A percentile compares a stretch with the other conserved stretches of the same genome.
Conservation (phyloP, 2,797 vertebrate species). For the Gadopsis bispinosus region DNA sequence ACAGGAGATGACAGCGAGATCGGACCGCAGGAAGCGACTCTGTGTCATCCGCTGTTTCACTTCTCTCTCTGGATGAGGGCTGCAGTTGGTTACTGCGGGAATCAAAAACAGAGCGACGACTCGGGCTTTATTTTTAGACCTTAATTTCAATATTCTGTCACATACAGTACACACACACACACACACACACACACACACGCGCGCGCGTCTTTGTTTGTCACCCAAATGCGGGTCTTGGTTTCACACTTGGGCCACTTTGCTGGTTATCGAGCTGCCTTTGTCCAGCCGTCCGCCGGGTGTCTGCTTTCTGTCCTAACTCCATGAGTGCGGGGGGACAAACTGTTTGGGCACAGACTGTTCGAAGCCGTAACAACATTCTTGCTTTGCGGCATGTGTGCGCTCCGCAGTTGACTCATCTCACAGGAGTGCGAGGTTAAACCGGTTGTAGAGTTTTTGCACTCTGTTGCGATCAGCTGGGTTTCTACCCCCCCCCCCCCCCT, state of each 20-base stretch:
- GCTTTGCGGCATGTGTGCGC: slow-evolving; percentile 69
- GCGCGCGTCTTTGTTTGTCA: too few relatives aligned
- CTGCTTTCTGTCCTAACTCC: too few relatives aligned
- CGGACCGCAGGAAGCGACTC: slow-evolving; percentile 75
- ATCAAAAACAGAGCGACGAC: slow-evolving; percentile 51
- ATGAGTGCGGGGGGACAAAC: slow-evolving; percentile 53
- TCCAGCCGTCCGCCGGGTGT: too few relatives aligned
- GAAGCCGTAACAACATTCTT: slow-evolving; percentile 72
- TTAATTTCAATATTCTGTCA: slow-evolving; percentile 27
- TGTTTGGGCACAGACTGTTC: slow-evolving; percentile 80
- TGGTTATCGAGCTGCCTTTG: too few relatives aligned
- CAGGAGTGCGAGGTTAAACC: slow-evolving; percentile 76
- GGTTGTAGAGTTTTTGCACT: slow-evolving; percentile 72
- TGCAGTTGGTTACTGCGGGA: slow-evolving; percentile 45
- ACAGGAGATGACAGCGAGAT: slow-evolving; percentile 58
- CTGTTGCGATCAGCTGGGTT: slow-evolving; percentile 66
- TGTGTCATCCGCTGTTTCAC: slow-evolving; percentile 77
- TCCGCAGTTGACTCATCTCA: slow-evolving; percentile 83
- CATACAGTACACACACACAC: background rate
- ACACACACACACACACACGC: too few relatives aligned
- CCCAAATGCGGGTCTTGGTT: too few relatives aligned
- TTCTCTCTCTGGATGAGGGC: slow-evolving; percentile 77
- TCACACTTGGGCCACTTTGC: too few relatives aligned
- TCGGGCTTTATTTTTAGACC: slow-evolving; percentile 42
- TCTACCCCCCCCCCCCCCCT: slow-evolving; percentile 42